These are phyloP conservation scores for Brachypodius melanocephalos DNA, from an alignment of 2,113 vertebrate species.

Conservation along the genomic window DNA sequence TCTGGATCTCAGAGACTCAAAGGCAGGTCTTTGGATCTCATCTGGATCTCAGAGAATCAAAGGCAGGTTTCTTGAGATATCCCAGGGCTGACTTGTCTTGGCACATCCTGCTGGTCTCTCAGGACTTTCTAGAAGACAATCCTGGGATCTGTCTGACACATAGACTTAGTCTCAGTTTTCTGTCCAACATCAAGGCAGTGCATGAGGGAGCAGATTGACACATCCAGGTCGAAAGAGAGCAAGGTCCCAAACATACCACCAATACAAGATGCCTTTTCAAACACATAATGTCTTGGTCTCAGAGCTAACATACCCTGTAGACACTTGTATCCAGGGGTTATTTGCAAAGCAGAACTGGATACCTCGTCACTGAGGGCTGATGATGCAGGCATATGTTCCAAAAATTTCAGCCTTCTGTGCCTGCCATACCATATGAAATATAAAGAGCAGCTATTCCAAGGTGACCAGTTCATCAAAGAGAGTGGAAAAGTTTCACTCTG, in stretches of 20 bases:
- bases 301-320: background rate
- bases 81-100: background rate
- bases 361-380: background rate
- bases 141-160: background rate
- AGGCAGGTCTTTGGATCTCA: no score
- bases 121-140: background rate
- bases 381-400: rapidly evolving
- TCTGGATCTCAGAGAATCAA: background rate
- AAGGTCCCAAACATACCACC: background rate
- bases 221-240: background rate
- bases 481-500: background rate
- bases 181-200: background rate
- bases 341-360: background rate
- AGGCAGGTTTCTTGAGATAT: background rate
- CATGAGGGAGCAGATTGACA: background rate
- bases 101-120: background rate
- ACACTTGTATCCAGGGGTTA: background rate
- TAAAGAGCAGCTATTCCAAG: background rate
- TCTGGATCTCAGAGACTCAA: no score
- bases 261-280: background rate
- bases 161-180: background rate
- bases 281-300: rapidly evolving
- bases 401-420: background rate
- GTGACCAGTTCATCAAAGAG: background rate
- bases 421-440: background rate